Percentiles rank a stretch among this genome's conserved stretches.
These are phyloP conservation scores for Caenorhabditis sinica DNA, from an alignment of 2,888 invertebrate genomes.

Conservation along the genomic window DNA sequence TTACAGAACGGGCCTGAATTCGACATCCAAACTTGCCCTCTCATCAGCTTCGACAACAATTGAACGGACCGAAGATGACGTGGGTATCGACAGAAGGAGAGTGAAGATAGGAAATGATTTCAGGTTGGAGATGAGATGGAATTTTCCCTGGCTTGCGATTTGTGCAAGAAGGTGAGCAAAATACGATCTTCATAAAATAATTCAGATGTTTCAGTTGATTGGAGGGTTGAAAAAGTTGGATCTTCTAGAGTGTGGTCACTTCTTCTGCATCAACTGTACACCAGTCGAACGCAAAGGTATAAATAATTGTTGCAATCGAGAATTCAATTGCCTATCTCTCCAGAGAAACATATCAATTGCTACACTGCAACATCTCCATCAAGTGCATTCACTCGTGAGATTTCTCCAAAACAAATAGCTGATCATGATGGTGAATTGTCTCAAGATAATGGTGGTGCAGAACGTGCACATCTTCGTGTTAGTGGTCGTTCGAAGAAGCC, in stretches of 20 bases:
- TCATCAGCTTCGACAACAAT: conserved; percentile 31
- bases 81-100: neutral
- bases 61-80: conserved; percentile 42
- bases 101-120: neutral
- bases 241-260: conserved; percentile 28
- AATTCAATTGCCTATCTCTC: neutral
- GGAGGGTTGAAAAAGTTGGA: conserved; percentile 1
- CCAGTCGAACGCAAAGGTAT: conserved; percentile 4
- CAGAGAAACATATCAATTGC: conserved; percentile 24
- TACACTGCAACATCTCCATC: conserved; percentile 4
- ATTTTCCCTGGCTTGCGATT: conserved; percentile 24
- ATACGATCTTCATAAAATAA: neutral
- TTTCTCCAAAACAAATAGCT: conserved; percentile 39
- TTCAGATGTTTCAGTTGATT: conserved; percentile 30
- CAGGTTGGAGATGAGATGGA: conserved; percentile 53
- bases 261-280: conserved; percentile 17
- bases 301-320: neutral
- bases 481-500: conserved; percentile 21
- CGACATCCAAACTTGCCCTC: conserved; percentile 15
- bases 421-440: conserved; percentile 51
- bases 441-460: conserved; percentile 2
- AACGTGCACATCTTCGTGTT: conserved; percentile 18
- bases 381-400: conserved; percentile 27
- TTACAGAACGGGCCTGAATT: conserved; percentile 30
- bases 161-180: conserved; percentile 14